Conservation (phyloP, 1,140 invertebrate species). For the Psilanteris sp. region DNA sequence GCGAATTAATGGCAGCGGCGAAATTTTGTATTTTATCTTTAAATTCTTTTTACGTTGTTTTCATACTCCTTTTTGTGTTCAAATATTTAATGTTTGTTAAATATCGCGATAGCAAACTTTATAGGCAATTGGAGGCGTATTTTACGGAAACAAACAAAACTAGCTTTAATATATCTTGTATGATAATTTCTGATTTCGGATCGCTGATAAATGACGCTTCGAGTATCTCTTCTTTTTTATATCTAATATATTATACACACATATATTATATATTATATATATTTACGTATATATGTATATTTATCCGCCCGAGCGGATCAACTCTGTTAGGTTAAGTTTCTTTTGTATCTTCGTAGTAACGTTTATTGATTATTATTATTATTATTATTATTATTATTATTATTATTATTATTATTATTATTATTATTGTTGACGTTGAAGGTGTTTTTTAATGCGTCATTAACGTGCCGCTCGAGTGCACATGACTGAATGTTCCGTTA, state of each 20-base stretch:
- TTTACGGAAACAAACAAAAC: constrained; percentile 68
- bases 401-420: constrained; percentile 63
- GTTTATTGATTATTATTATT: constrained; percentile 65
- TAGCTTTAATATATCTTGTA: constrained; percentile 13
- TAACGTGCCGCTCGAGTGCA: constrained; percentile 57
- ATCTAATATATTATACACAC: constrained; percentile 58
- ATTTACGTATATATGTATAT: constrained; percentile 66
- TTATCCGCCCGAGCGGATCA: constrained; percentile 53
- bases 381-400: constrained; percentile 24
- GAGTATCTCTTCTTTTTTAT: constrained; percentile 73
- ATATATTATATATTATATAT: constrained; percentile 63
- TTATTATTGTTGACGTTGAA: constrained; percentile 69
- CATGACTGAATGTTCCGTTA: constrained; percentile 73
- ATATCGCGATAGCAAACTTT: constrained; percentile 37
- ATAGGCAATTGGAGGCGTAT: constrained; percentile 78
- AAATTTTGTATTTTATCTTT: constrained; percentile 11
- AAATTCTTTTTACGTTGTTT: constrained; percentile 8
- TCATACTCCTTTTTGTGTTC: constrained; percentile 46
- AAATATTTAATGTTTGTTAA: constrained; percentile 20
- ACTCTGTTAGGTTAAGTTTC: constrained; percentile 66
- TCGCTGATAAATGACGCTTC: constrained; percentile 67
- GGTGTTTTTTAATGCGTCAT: constrained; percentile 66
- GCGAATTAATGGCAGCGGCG: not conserved
- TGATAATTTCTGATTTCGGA: constrained; percentile 3
- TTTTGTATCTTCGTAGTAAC: constrained; percentile 66